phyloP scores from a whole-genome alignment of 2,113 vertebrate genomes.

The Pseudorhombus dupliciocellatus region DNA sequence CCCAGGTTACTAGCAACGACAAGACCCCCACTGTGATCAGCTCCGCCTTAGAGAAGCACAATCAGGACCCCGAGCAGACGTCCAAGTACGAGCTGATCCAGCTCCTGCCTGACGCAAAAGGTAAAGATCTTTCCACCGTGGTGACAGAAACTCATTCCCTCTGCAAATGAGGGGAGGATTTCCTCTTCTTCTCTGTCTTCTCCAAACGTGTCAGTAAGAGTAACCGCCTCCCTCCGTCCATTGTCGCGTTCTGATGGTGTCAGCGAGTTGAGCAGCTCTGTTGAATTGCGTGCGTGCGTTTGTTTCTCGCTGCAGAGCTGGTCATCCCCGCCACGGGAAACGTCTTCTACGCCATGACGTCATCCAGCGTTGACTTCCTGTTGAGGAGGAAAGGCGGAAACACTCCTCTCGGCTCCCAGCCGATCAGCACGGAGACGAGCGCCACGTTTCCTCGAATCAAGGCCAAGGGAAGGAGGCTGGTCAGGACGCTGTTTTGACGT shows the following conservation, averaged over 20 bases:
- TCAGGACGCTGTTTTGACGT: constrained; percentile 80
- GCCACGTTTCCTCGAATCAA: constrained; percentile 91
- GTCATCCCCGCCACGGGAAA: constrained; percentile 88
- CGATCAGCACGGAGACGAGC: constrained; percentile 77
- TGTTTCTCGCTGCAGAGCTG: constrained; percentile 77
- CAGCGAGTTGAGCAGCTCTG: not conserved
- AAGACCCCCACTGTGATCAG: constrained; percentile 88
- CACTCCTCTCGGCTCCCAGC: constrained; percentile 62
- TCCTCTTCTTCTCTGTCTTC: too few species aligned
- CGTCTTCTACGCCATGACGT: constrained; percentile 92
- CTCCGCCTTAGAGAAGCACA: constrained; percentile 89
- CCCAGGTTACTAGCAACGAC: constrained; percentile 90
- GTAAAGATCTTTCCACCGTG: constrained; percentile 63
- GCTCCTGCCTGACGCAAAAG: constrained; percentile 88
- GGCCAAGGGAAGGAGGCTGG: constrained; percentile 87
- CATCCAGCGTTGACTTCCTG: constrained; percentile 88
- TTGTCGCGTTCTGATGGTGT: too few species aligned
- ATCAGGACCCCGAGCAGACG: constrained; percentile 81
- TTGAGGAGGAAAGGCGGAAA: constrained; percentile 79
- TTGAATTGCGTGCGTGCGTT: not conserved
- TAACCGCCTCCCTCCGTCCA: too few species aligned
- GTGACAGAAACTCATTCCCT: not conserved
- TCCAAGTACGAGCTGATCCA: constrained; percentile 88
- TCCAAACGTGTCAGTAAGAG: too few species aligned
- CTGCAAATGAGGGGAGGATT: too few species aligned